Evolutionary conservation across 2,797 vertebrate genomes (phyloP).

Genomic region (Falco berigora): DNA sequence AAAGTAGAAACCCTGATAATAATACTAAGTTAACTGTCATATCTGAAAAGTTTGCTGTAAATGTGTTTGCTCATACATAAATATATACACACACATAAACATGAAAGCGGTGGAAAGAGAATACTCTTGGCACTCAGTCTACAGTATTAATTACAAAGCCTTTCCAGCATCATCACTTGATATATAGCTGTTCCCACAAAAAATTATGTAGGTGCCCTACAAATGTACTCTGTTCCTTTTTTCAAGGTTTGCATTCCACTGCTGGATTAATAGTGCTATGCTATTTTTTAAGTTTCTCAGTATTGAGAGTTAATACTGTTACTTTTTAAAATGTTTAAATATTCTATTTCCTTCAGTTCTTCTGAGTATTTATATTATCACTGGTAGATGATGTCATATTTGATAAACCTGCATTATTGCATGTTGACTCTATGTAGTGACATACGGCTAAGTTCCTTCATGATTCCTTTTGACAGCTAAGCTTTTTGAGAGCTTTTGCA

Average conservation of each 20-base stretch:
- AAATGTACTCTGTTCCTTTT: neutral
- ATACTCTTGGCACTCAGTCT: neutral
- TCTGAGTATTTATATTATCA: neutral
- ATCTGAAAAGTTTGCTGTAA: neutral
- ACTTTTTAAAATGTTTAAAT: neutral
- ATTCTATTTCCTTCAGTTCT: neutral
- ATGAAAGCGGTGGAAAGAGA: neutral
- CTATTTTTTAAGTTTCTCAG: neutral
- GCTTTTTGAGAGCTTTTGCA: neutral
- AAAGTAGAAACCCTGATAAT: neutral
- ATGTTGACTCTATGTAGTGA: neutral
- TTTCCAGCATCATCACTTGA: neutral
- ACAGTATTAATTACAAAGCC: neutral
- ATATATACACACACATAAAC: neutral
- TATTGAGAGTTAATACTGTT: neutral
- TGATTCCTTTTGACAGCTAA: neutral
- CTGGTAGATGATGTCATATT: neutral
- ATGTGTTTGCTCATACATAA: neutral
- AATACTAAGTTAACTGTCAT: neutral
- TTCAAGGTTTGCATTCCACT: neutral
- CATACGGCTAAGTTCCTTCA: neutral
- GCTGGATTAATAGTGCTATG: neutral
- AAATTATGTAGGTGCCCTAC: neutral
- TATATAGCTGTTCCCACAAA: neutral
- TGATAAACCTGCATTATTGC: neutral